phyloP scores from a whole-genome alignment of 2,888 invertebrate genomes.

The Macroteleia sp. region DNA sequence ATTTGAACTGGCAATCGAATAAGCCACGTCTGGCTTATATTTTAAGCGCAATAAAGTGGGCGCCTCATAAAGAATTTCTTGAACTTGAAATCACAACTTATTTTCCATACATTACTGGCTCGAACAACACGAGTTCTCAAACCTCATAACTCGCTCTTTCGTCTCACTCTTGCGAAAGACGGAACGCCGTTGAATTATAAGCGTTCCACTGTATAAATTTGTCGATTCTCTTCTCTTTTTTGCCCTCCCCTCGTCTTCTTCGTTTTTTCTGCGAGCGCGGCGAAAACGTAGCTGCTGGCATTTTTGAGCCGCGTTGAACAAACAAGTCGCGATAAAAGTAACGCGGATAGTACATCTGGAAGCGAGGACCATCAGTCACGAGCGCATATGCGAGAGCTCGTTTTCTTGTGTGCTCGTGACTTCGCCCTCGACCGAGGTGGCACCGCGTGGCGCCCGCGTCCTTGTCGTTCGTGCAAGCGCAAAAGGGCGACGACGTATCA shows the following conservation, averaged over 20 bases:
- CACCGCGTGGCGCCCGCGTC: slow-evolving; percentile 55
- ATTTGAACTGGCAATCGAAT: slow-evolving; percentile 18
- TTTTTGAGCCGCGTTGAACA: slow-evolving; percentile 76
- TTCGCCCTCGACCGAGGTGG: slow-evolving; percentile 56
- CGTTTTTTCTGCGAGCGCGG: neutral
- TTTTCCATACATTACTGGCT: slow-evolving; percentile 19
- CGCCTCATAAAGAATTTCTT: slow-evolving; percentile 54
- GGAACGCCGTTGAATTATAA: slow-evolving; percentile 34
- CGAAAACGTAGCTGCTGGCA: slow-evolving; percentile 53
- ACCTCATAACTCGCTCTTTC: slow-evolving; percentile 10
- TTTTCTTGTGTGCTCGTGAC: slow-evolving; percentile 64
- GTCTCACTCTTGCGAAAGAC: slow-evolving; percentile 15
- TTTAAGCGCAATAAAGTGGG: slow-evolving; percentile 42
- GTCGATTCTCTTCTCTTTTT: slow-evolving; percentile 15
- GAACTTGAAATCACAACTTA: slow-evolving; percentile 47
- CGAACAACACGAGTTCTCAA: slow-evolving; percentile 14
- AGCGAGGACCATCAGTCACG: slow-evolving; percentile 83
- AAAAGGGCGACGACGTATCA: slow-evolving; percentile 47
- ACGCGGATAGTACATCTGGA: slow-evolving; percentile 81
- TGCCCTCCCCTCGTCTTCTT: neutral
- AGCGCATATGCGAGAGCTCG: slow-evolving; percentile 81
- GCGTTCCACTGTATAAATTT: slow-evolving; percentile 21
- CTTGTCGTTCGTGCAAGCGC: slow-evolving; percentile 51
- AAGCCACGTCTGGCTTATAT: slow-evolving; percentile 48
- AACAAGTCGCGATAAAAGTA: slow-evolving; percentile 83